phyloP scores from a whole-genome alignment of 1,140 invertebrate species.

The Idris sp. region DNA sequence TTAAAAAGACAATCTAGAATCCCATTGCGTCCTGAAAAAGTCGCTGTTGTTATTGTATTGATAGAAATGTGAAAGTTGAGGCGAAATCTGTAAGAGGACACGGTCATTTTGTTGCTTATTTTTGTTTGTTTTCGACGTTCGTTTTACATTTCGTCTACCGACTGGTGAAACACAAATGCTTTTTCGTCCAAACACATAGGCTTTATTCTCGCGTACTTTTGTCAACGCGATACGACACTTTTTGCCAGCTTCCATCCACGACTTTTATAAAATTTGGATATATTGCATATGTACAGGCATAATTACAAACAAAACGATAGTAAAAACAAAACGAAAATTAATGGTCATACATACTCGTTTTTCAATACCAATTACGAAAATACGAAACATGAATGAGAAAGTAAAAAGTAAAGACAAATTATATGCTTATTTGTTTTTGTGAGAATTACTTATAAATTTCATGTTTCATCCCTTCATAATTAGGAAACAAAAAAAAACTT shows the following conservation, averaged over 20 bases:
- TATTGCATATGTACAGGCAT: slow-evolving; percentile 22
- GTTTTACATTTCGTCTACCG: slow-evolving; percentile 15
- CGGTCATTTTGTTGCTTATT: too few relatives aligned
- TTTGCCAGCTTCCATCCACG: slow-evolving; percentile 65
- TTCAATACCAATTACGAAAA: slow-evolving; percentile 43
- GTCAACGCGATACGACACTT: slow-evolving; percentile 53
- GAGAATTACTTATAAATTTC: slow-evolving; percentile 40
- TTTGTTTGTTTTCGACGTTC: too few relatives aligned
- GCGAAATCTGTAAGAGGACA: slow-evolving; percentile 6
- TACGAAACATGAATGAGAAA: slow-evolving; percentile 4
- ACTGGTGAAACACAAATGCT: slow-evolving; percentile 38
- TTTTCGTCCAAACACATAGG: slow-evolving; percentile 53
- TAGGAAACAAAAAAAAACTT: slow-evolving; percentile 8
- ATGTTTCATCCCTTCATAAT: slow-evolving; percentile 34
- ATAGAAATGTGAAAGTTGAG: slow-evolving; percentile 53
- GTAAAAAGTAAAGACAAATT: slow-evolving; percentile 8
- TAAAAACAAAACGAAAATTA: slow-evolving; percentile 21
- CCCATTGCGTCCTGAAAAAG: slow-evolving; percentile 71
- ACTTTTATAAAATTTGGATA: slow-evolving; percentile 38
- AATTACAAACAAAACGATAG: slow-evolving; percentile 27
- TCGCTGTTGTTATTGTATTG: slow-evolving; percentile 60
- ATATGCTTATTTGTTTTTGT: slow-evolving; percentile 3
- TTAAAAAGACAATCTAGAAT: slow-evolving; percentile 72
- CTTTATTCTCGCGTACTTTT: slow-evolving; percentile 56
- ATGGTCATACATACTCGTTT: slow-evolving; percentile 49